Base-by-base conservation (phyloP, 30 jellyfish, hydroid and myxozoan species). In the Cassiopea xamachana region DNA sequence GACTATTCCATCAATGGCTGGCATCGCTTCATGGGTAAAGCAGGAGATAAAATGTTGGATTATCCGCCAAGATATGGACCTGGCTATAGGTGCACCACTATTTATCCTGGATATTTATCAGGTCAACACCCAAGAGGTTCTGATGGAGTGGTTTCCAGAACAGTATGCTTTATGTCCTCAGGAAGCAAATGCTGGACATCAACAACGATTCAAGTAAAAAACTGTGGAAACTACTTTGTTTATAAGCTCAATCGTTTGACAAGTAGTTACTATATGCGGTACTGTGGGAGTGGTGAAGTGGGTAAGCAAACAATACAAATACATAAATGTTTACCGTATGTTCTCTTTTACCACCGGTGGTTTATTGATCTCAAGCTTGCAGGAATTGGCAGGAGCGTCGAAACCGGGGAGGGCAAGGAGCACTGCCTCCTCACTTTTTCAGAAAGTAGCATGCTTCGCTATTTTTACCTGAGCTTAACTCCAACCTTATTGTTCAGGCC, bases 21-120 rank as follows among this genome's bases (percentile, higher is more conserved):
- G 85, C 1, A 75, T 19, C 85, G 85, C 45, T 75, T 75, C 70
- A 48, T 47, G 70, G 71, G 71, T 46, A 75, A 75, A 8, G 85
- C 85, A 44, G 85, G 85, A 18, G 47, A 45, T 59, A 45, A n/a
- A 15, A 75, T 75, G 48, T 0, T 75, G 7, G 70, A 45, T 43
- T 75, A 45, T 75, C n/a, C 2, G 4, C 85, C 85, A 3, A 7
- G 0, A 43, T 2, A 45, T 2, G n/a, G 47, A 8, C 5, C 44
- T 44, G 69, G 70, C 8, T 47, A 47, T 75, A 69, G 85, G n/a
- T 75, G 85, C 55, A 75, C 0, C 0, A 19, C 70, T 2, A 4
- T 14, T 13, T 15, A 1, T n/a, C 70, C 18, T 43, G 85, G 85
- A 15, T 75, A 59, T 44, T 13, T 75, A 59, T 5, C 13, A 8